Evolutionary conservation across 2,888 invertebrate species (phyloP).

Genomic region (Lasioglossum lativentre): DNA sequence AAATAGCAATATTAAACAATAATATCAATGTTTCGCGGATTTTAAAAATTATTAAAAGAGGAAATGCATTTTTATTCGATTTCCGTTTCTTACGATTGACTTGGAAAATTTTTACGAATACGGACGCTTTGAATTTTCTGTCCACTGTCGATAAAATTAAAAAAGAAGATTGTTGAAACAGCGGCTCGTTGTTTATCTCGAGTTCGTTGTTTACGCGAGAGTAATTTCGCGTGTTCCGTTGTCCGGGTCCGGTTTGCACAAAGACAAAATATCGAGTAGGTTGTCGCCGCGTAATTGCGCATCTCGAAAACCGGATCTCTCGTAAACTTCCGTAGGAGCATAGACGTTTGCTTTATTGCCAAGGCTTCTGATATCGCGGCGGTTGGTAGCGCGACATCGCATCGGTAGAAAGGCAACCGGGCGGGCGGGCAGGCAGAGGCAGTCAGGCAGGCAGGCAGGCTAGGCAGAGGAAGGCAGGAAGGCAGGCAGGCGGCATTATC

Average conservation of each 20-base stretch:
- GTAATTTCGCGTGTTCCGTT: background rate
- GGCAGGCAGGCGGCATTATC: slow-evolving; percentile 81
- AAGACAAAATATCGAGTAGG: slow-evolving; percentile 57
- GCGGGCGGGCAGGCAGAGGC: background rate
- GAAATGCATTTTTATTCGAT: too few relatives aligned
- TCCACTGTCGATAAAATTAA: background rate
- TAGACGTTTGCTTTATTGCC: slow-evolving; percentile 81
- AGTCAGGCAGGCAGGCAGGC: background rate
- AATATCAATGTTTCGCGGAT: too few relatives aligned
- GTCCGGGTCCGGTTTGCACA: slow-evolving; percentile 19
- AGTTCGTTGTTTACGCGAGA: background rate
- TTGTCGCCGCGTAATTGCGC: slow-evolving; percentile 77
- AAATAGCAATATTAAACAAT: too few relatives aligned
- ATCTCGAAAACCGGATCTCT: slow-evolving; percentile 70
- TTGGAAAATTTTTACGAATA: too few relatives aligned
- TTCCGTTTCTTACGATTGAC: too few relatives aligned
- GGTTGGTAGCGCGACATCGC: slow-evolving; percentile 74
- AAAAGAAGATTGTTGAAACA: background rate
- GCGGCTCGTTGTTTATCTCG: too few relatives aligned
- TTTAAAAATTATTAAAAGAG: too few relatives aligned
- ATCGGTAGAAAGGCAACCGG: slow-evolving; percentile 74
- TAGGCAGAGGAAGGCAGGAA: slow-evolving; percentile 14
- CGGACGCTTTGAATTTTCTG: too few relatives aligned
- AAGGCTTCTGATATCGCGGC: slow-evolving; percentile 81
- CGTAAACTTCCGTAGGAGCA: slow-evolving; percentile 69